These are phyloP conservation scores for Mallotus villosus DNA, from an alignment of 2,797 vertebrate species.

Conservation along the genomic window DNA sequence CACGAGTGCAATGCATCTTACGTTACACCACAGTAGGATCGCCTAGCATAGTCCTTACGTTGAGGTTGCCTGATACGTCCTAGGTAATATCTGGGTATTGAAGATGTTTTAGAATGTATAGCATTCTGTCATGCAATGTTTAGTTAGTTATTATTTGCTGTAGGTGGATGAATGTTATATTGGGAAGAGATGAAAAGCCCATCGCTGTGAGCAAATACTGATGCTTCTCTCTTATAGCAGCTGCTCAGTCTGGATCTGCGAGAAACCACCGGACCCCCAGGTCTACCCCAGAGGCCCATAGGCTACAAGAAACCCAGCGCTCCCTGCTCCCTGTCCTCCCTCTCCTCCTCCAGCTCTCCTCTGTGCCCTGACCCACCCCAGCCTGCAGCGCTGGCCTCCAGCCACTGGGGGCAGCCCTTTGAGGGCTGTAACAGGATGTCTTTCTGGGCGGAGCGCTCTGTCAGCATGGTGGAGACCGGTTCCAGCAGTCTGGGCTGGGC, in stretches of 20 bases:
- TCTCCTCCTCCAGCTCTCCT: constrained; percentile 22
- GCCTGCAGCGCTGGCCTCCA: background rate
- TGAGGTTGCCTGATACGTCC: too few relatives aligned
- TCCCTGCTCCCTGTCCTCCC: constrained; percentile 36
- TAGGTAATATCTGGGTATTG: too few relatives aligned
- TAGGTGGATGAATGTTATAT: background rate
- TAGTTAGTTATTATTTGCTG: too few relatives aligned
- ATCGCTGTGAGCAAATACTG: background rate
- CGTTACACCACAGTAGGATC: too few relatives aligned
- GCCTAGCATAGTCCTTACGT: too few relatives aligned
- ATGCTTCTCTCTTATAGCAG: constrained; percentile 31
- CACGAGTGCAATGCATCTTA: too few relatives aligned
- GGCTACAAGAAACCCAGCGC: constrained; percentile 28
- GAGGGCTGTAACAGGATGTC: constrained; percentile 42
- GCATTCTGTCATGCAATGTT: too few relatives aligned
- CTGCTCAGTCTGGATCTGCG: constrained; percentile 49
- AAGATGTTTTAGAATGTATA: too few relatives aligned
- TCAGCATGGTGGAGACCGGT: constrained; percentile 60
- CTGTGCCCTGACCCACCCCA: constrained; percentile 24
- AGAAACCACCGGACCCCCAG: constrained; percentile 18
- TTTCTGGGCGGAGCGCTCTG: constrained; percentile 53
- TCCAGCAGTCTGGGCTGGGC: constrained; percentile 35
- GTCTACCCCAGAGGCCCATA: constrained; percentile 18
- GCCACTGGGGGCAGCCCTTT: constrained; percentile 35
- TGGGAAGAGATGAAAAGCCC: too few relatives aligned